Percentiles rank a stretch among this genome's conserved stretches.
These are phyloP conservation scores for Scaptodrosophila lebanonensis DNA, from an alignment of 1,140 invertebrate genomes.

Conservation along the genomic window DNA sequence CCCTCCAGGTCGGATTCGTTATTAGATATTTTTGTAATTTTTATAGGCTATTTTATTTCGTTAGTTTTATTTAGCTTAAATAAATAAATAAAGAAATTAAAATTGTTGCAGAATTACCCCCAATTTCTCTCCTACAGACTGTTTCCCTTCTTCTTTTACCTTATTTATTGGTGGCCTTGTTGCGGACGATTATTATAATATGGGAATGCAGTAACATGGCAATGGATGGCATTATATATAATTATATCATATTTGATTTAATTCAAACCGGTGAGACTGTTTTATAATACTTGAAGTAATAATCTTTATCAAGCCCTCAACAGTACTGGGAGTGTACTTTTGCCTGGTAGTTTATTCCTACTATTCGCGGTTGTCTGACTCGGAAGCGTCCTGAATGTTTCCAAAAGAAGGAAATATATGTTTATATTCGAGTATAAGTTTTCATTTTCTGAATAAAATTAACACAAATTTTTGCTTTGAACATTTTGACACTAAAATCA, in stretches of 20 bases:
- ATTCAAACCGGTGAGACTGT: conserved; percentile 33
- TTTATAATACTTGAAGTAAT: too few relatives aligned
- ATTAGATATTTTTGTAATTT: too few relatives aligned
- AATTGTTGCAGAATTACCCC: too few relatives aligned
- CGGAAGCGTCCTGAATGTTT: neutral
- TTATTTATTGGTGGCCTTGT: conserved; percentile 32
- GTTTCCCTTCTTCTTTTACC: conserved; percentile 30
- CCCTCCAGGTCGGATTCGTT: too few relatives aligned
- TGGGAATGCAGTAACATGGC: conserved; percentile 23
- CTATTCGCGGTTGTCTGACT: conserved; percentile 17
- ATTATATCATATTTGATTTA: conserved; percentile 43
- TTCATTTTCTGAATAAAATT: neutral
- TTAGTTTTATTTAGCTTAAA: neutral
- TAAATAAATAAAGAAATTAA: too few relatives aligned
- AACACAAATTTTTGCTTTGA: neutral
- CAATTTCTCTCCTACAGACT: conserved; percentile 2
- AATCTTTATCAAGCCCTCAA: neutral
- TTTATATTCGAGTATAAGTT: too few relatives aligned
- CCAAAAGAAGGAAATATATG: too few relatives aligned
- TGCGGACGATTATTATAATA: conserved; percentile 29
- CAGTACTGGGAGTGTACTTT: conserved; percentile 49
- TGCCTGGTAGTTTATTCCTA: conserved; percentile 47
- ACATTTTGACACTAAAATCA: too few relatives aligned
- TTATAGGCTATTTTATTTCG: too few relatives aligned
- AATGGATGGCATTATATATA: conserved; percentile 22